Evolutionary conservation across 2,888 invertebrate species (phyloP).

Genomic region (Drosophila ustulata): DNA sequence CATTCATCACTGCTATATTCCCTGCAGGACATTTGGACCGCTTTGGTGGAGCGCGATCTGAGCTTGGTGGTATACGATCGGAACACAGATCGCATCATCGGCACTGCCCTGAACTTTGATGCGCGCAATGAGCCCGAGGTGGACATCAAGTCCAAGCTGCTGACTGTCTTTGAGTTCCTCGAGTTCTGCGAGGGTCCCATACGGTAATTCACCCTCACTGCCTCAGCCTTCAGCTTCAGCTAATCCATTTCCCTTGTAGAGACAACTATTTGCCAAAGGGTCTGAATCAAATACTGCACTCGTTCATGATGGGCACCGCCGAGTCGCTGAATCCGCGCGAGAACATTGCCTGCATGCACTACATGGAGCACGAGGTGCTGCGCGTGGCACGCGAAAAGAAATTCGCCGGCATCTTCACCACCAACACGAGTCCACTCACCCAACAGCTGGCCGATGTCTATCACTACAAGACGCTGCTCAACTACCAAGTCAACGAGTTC

Average conservation of each 20-base stretch:
- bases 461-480: slow-evolving; percentile 90
- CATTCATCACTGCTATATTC: neutral
- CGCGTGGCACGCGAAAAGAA: slow-evolving; percentile 88
- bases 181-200: slow-evolving; percentile 92
- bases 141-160: slow-evolving; percentile 88
- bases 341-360: slow-evolving; percentile 92
- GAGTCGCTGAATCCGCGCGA: slow-evolving; percentile 88
- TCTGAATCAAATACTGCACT: slow-evolving; percentile 90
- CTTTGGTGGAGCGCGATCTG: slow-evolving; percentile 89
- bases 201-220: slow-evolving; percentile 84
- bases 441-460: slow-evolving; percentile 94
- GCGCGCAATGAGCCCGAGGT: slow-evolving; percentile 92
- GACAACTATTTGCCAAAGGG: slow-evolving; percentile 88
- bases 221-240: neutral
- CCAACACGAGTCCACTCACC: slow-evolving; percentile 95
- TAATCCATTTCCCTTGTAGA: slow-evolving; percentile 74
- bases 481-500: slow-evolving; percentile 93
- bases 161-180: slow-evolving; percentile 91
- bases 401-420: slow-evolving; percentile 92
- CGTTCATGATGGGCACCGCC: slow-evolving; percentile 95
- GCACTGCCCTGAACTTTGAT: slow-evolving; percentile 92
- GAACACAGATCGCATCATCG: slow-evolving; percentile 87
- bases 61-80: slow-evolving; percentile 89
- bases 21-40: slow-evolving; percentile 88
- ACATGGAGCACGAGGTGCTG: slow-evolving; percentile 91